Evolutionary conservation across 2,113 vertebrate species (phyloP).

Genomic region (Tor tambroides): DNA sequence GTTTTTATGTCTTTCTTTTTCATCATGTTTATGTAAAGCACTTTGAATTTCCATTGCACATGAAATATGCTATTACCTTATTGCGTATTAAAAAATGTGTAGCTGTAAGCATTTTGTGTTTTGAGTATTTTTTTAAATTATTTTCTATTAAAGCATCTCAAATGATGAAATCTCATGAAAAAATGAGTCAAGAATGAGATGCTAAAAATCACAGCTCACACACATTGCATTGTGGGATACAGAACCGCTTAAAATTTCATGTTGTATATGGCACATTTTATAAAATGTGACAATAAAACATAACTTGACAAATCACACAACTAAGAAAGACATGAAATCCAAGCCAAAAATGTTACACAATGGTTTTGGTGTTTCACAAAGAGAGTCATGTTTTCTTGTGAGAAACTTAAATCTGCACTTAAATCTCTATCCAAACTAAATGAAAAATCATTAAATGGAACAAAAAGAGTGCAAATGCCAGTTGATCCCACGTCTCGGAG

Average conservation of each 20-base stretch:
- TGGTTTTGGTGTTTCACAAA: not conserved
- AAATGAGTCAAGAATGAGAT: not conserved
- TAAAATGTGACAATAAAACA: not conserved
- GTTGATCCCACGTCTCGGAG: slow-evolving; percentile 29
- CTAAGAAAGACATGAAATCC: not conserved
- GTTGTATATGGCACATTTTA: not conserved
- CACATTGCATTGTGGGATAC: not conserved
- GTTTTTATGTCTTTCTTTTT: not conserved
- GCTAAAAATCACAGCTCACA: not conserved
- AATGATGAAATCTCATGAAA: not conserved
- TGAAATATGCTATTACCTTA: not conserved
- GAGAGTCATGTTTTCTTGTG: not conserved
- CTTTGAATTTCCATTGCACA: not conserved
- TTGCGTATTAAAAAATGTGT: not conserved
- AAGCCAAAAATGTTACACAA: not conserved
- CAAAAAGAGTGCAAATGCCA: slow-evolving; percentile 39
- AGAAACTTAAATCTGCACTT: not conserved
- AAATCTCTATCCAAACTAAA: not conserved
- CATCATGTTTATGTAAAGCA: not conserved
- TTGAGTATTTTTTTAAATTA: not conserved
- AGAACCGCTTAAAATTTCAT: not conserved
- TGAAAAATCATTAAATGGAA: not conserved
- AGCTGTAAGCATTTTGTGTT: not conserved
- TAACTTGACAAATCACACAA: not conserved
- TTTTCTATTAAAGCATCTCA: not conserved